Evolutionary conservation across 2,797 vertebrate genomes (phyloP).

Genomic region (Novumbra hubbsi): DNA sequence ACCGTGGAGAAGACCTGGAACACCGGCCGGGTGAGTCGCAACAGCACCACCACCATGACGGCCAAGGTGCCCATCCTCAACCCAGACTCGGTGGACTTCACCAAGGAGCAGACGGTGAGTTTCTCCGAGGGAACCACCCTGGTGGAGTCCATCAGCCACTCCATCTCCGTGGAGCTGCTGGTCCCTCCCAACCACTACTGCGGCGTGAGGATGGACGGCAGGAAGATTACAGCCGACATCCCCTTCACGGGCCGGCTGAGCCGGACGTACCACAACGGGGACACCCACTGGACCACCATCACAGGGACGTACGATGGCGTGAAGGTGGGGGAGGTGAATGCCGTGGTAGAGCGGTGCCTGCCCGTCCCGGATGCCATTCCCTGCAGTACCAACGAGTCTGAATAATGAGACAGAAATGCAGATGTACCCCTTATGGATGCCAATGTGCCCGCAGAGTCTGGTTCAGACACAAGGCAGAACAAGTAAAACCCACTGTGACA

Average conservation of each 20-base stretch:
- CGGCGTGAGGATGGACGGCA: conserved; percentile 66
- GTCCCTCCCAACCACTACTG: conserved; percentile 69
- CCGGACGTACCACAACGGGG: conserved; percentile 63
- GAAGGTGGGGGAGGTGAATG: conserved; percentile 62
- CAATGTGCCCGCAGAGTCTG: neutral
- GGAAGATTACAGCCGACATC: conserved; percentile 68
- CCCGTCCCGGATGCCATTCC: conserved; percentile 54
- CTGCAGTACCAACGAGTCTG: conserved; percentile 36
- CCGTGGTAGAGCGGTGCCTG: conserved; percentile 68
- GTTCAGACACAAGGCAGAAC: neutral
- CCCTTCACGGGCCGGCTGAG: conserved; percentile 67
- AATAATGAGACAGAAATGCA: conserved; percentile 21
- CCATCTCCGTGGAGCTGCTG: conserved; percentile 56
- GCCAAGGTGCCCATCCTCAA: conserved; percentile 65
- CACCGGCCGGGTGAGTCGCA: conserved; percentile 64
- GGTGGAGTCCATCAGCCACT: conserved; percentile 60
- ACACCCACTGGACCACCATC: conserved; percentile 67
- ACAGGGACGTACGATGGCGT: conserved; percentile 62
- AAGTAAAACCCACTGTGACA: neutral
- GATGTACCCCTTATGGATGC: neutral
- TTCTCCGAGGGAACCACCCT: conserved; percentile 66
- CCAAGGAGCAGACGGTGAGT: conserved; percentile 64
- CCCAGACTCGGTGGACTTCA: conserved; percentile 55
- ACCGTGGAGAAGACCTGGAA: conserved; percentile 64
- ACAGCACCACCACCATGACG: conserved; percentile 66